A percentile compares a stretch with the other conserved stretches of the same genome.
phyloP scores from a whole-genome alignment of 2,888 invertebrate genomes.

The Camptogramma bilineatum region DNA sequence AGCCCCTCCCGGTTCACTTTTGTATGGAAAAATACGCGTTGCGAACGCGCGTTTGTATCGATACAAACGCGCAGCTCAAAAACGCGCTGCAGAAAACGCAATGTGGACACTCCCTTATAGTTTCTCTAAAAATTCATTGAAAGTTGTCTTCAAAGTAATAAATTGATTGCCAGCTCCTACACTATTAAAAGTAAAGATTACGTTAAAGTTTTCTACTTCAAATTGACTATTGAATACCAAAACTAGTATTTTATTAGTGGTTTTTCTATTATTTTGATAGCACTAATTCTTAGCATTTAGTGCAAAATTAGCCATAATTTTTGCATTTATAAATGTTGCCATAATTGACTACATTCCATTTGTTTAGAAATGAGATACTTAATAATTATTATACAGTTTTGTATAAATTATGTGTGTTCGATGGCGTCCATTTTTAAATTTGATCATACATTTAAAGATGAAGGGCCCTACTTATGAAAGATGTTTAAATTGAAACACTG shows the following conservation, averaged over 20 bases:
- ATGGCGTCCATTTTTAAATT: slow-evolving; percentile 1
- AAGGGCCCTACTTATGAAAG: no score
- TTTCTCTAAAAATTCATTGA: not conserved
- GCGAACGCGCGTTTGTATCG: no score
- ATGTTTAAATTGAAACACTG: no score
- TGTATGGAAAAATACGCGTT: no score
- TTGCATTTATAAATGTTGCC: slow-evolving; percentile 32
- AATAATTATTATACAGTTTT: not conserved
- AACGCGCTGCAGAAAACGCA: no score
- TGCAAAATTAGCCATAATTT: slow-evolving; percentile 20
- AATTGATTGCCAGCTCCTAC: not conserved
- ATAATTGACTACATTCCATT: slow-evolving; percentile 15
- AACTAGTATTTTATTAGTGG: not conserved
- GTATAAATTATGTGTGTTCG: not conserved
- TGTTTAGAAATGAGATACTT: not conserved
- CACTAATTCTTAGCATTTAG: slow-evolving; percentile 7
- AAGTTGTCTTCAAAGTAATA: not conserved
- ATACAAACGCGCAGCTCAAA: no score
- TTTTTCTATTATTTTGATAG: not conserved
- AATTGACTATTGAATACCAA: not conserved
- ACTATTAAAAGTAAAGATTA: not conserved
- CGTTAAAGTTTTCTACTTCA: not conserved
- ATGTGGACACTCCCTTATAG: no score
- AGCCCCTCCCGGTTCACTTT: no score
- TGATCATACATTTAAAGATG: no score